A percentile compares a stretch with the other conserved stretches of the same genome.
These are phyloP conservation scores for Drosophila chauvacae DNA, from an alignment of 1,140 invertebrate species.

Conservation along the genomic window DNA sequence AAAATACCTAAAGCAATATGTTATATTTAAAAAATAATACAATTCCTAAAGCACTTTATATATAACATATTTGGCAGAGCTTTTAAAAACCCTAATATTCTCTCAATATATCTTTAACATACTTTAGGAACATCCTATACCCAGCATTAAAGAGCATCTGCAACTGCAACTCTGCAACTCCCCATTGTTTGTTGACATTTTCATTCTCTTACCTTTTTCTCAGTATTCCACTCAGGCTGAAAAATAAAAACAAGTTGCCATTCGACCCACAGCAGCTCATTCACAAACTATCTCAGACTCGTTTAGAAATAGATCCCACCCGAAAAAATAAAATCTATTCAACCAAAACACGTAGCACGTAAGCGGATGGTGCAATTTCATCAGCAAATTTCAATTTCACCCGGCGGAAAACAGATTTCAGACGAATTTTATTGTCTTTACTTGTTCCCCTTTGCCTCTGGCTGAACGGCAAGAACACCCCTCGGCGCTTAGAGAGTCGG, in stretches of 20 bases:
- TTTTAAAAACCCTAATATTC: neutral
- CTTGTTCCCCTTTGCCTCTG: constrained; percentile 4
- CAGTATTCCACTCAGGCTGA: constrained; percentile 6
- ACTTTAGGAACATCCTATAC: too few species aligned
- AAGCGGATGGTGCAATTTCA: constrained; percentile 70
- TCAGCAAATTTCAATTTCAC: constrained; percentile 54
- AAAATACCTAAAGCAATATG: too few species aligned
- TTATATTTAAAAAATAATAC: neutral
- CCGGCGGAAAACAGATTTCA: constrained; percentile 45
- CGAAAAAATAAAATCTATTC: constrained; percentile 29
- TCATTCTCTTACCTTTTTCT: constrained; percentile 13
- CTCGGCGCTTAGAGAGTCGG: constrained; percentile 31
- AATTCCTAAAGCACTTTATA: neutral
- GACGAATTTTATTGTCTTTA: constrained; percentile 18
- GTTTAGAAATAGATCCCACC: constrained; percentile 49
- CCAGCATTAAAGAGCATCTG: neutral
- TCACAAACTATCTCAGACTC: constrained; percentile 67
- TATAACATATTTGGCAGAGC: neutral
- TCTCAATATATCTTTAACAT: neutral
- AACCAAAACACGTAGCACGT: constrained; percentile 32
- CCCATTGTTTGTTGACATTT: neutral
- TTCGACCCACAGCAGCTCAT: constrained; percentile 49
- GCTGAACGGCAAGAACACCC: constrained; percentile 34
- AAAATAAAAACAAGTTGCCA: constrained; percentile 39
- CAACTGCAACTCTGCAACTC: too few species aligned